phyloP scores from a whole-genome alignment of 2,888 invertebrate species.

The Cheilosia soror region DNA sequence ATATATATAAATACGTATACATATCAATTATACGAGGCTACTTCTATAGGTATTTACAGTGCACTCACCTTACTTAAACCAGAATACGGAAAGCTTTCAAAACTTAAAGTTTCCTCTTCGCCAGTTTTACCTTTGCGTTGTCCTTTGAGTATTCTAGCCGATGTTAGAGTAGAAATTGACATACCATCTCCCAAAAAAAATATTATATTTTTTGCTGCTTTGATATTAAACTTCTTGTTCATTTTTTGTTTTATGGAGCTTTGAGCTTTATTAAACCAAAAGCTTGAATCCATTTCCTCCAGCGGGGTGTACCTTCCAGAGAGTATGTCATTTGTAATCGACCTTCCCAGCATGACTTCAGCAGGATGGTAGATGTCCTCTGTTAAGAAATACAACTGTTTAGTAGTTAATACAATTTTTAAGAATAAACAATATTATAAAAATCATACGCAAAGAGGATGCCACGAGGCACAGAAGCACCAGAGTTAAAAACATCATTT shows the following conservation, averaged over 20 bases:
- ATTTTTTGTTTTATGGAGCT: slow-evolving; percentile 76
- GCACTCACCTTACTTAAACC: slow-evolving; percentile 87
- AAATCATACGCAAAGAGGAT: slow-evolving; percentile 33
- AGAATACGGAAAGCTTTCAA: slow-evolving; percentile 87
- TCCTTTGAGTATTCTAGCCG: slow-evolving; percentile 87
- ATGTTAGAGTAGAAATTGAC: slow-evolving; percentile 88
- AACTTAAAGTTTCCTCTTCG: slow-evolving; percentile 86
- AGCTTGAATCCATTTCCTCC: slow-evolving; percentile 77
- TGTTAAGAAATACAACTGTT: background rate
- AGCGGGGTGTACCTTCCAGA: slow-evolving; percentile 51
- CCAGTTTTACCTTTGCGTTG: slow-evolving; percentile 85
- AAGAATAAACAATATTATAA: background rate
- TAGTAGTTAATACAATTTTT: background rate
- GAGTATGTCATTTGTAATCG: slow-evolving; percentile 29
- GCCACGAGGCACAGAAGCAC: slow-evolving; percentile 24
- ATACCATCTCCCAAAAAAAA: slow-evolving; percentile 86
- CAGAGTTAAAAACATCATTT: slow-evolving; percentile 5
- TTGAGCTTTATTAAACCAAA: slow-evolving; percentile 78
- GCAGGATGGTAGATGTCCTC: slow-evolving; percentile 40
- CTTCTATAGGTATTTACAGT: background rate
- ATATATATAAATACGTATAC: background rate
- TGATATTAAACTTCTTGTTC: slow-evolving; percentile 41
- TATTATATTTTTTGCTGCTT: slow-evolving; percentile 80
- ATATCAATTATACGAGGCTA: background rate
- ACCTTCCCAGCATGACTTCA: background rate